Conservation (phyloP, 1,140 invertebrate genomes). For the Drosophila sturtevanti region DNA sequence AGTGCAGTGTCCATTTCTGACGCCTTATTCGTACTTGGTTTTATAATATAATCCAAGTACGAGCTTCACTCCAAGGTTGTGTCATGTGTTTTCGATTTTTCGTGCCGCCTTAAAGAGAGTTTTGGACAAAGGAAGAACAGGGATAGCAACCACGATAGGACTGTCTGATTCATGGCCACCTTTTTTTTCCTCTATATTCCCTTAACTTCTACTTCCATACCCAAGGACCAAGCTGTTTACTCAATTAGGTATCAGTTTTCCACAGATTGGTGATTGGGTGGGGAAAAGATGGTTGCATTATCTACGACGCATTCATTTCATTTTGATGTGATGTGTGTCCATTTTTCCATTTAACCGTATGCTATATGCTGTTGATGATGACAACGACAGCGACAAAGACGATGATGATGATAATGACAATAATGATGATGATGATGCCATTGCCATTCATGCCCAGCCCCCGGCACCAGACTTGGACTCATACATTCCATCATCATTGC, state of each 20-base stretch:
- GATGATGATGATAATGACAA: not conserved
- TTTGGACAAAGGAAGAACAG: slow-evolving; percentile 18
- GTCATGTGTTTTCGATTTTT: slow-evolving; percentile 77
- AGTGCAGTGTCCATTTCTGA: not conserved
- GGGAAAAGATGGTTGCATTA: slow-evolving; percentile 14
- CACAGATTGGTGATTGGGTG: slow-evolving; percentile 25
- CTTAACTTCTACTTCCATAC: not conserved
- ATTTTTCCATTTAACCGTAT: slow-evolving; percentile 25
- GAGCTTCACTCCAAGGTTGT: slow-evolving; percentile 37
- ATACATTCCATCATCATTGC: slow-evolving; percentile 35
- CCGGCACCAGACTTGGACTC: not conserved
- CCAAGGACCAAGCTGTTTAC: slow-evolving; percentile 59
- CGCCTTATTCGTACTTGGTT: not conserved
- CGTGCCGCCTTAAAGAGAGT: slow-evolving; percentile 41
- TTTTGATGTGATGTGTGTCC: slow-evolving; percentile 21
- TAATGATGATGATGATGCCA: slow-evolving; percentile 44
- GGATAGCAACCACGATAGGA: slow-evolving; percentile 25
- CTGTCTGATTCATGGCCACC: slow-evolving; percentile 42
- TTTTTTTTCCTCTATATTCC: not conserved
- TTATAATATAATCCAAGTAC: slow-evolving; percentile 36
- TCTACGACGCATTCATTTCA: slow-evolving; percentile 30
- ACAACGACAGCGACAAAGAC: not conserved
- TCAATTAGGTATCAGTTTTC: slow-evolving; percentile 74
- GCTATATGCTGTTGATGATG: not conserved
- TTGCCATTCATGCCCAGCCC: slow-evolving; percentile 5